Conservation (phyloP, 2,797 vertebrate genomes). For the Sciurus vulgaris region DNA sequence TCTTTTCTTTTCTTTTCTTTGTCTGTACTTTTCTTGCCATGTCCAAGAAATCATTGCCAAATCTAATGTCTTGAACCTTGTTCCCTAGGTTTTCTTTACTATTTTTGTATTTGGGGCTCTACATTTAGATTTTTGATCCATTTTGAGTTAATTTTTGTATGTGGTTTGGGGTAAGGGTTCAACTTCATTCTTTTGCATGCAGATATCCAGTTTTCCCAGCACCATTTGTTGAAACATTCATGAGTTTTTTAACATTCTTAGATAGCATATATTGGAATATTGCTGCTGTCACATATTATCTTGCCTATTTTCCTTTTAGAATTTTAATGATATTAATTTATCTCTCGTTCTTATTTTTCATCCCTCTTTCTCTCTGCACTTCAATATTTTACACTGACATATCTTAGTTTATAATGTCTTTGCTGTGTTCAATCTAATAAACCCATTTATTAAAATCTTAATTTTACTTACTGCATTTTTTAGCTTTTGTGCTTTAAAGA, state of each 20-base stretch:
- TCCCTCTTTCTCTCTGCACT: background rate
- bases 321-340: background rate
- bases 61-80: background rate
- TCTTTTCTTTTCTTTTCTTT: background rate
- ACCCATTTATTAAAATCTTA: background rate
- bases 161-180: background rate
- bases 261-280: background rate
- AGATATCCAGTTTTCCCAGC: background rate
- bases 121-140: background rate
- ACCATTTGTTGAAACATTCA: background rate
- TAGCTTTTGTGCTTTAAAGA: background rate
- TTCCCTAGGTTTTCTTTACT: background rate
- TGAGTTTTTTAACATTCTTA: background rate
- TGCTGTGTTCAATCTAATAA: background rate
- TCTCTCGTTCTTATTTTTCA: background rate
- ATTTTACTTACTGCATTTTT: background rate
- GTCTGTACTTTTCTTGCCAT: background rate
- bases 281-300: background rate
- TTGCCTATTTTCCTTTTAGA: constrained; percentile 42
- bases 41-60: constrained; percentile 1
- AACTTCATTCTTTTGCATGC: background rate
- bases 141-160: constrained; percentile 16
- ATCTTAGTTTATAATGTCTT: background rate
- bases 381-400: background rate
- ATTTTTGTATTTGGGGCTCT: background rate